A percentile compares a stretch with the other conserved stretches of the same genome.
phyloP scores from a whole-genome alignment of 2,113 vertebrate genomes.

The Ctenodactylus gundi region DNA sequence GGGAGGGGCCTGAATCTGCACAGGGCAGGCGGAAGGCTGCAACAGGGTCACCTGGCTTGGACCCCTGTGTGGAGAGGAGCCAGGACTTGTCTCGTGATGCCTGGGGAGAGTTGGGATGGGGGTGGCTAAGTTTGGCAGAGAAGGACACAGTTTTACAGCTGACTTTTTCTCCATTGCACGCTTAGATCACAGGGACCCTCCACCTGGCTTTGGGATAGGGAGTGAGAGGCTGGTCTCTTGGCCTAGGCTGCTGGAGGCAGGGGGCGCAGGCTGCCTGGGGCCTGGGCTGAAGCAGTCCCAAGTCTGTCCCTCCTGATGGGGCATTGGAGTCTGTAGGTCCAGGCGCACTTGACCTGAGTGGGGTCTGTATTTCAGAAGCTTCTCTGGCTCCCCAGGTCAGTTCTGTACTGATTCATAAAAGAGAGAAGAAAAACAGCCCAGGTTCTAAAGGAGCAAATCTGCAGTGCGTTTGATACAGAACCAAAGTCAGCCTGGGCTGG shows the following conservation, averaged over 20 bases:
- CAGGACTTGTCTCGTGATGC: background rate
- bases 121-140: background rate
- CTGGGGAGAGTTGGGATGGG: no score
- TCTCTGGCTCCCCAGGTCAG: background rate
- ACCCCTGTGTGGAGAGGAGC: background rate
- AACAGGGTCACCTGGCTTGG: background rate
- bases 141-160: rapidly evolving
- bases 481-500: background rate
- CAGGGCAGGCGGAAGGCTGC: no score
- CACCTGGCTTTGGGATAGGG: background rate
- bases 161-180: background rate
- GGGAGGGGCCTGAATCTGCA: background rate
- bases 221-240: background rate
- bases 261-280: background rate
- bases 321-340: background rate
- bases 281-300: background rate
- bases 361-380: slow-evolving; percentile 22
- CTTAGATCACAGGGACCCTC: rapidly evolving
- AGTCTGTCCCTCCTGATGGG: no score
- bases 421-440: background rate
- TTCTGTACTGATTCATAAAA: slow-evolving; percentile 55
- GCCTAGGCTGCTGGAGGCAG: background rate
- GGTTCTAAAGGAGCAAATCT: slow-evolving; percentile 27
- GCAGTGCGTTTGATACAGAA: slow-evolving; percentile 35
- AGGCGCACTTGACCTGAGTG: background rate